Evolutionary conservation across 2,888 invertebrate genomes (phyloP).

Genomic region (Polyommatus iphigenia): DNA sequence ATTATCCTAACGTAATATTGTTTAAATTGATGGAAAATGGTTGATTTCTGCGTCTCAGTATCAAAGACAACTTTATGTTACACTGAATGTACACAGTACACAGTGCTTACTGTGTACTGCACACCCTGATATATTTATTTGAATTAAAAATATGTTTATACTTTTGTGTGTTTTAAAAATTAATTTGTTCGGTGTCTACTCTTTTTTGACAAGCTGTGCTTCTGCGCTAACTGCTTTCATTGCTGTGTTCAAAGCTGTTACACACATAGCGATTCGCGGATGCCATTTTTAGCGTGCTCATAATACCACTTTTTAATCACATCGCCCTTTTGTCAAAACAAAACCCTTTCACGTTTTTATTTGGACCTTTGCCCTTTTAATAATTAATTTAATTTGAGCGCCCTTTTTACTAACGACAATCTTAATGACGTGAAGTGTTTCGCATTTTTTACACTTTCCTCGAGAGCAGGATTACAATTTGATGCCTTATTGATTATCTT

Average conservation of each 20-base stretch:
- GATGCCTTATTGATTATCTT: slow-evolving; percentile 12
- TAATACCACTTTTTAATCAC: neutral
- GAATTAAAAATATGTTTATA: too few species aligned
- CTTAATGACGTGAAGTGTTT: slow-evolving; percentile 21
- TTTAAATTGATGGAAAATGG: too few species aligned
- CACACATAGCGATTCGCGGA: neutral
- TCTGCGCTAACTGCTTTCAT: too few species aligned
- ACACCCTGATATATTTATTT: too few species aligned
- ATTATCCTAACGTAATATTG: too few species aligned
- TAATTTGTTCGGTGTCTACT: neutral
- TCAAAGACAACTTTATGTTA: too few species aligned
- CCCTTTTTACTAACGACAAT: slow-evolving; percentile 24
- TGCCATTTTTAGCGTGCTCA: neutral
- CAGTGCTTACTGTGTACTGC: too few species aligned
- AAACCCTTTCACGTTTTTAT: slow-evolving; percentile 9
- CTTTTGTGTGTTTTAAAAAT: too few species aligned
- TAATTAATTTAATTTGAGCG: slow-evolving; percentile 26
- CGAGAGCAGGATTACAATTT: neutral
- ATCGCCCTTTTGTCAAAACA: neutral
- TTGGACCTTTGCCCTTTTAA: slow-evolving; percentile 19
- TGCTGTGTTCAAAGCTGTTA: neutral
- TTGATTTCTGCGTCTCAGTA: too few species aligned
- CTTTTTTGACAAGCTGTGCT: too few species aligned
- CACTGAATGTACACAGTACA: too few species aligned
- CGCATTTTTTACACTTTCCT: slow-evolving; percentile 9